Base-by-base conservation (phyloP, 64 coral and sea anemone species). In the Actinia tenebrosa region DNA sequence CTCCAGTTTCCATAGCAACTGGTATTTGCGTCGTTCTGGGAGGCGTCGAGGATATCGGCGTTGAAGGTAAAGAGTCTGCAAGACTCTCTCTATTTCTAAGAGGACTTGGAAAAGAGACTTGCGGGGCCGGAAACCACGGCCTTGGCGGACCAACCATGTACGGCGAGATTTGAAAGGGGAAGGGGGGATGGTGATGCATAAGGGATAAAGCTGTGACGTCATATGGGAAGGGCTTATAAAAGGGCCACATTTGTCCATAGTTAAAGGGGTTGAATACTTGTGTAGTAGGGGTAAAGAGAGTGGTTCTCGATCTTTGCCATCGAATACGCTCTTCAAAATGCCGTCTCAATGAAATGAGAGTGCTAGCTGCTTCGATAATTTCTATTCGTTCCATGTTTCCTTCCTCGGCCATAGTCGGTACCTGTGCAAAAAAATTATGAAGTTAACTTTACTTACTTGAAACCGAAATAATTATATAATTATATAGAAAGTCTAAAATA, bases 261-360 rank as follows among this genome's bases (percentile, higher is more conserved):
- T 25, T 20, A 10, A 69, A 75, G 17, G 42, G 79, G 16, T 81
- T 81, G 11, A 81, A 15, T 20, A 81, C 53, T 50, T 16, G 79
- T 18, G 44, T 45, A 18, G 45, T 30, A 23, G 43, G 17, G 18
- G 22, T 0, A 14, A 53, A 53, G 79, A 53, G 46, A 10, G 16
- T 18, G 46, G 9, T 81, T 81, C 79, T 81, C n/a, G 50, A 17
- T 81, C 83, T 42, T 18, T 85, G 83, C 83, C 83, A 85, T 85
- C 56, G 55, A 61, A 59, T 85, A 27, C 83, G 83, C 25, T 85
- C 60, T 2, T 85, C 56, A 45, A n/a, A 61, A 7, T 60, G 54
- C 3, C 83, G 50, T 37, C 56, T 59, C 53, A 85, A 26, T 85
- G 30, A 54, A 58, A 85, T 17, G 18, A 85, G 60, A 16, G 83